Evolutionary conservation across 1,140 invertebrate species (phyloP), one percentile per base, ranked within the genome.

Genomic region (Pseudachorutes palmiensis): DNA sequence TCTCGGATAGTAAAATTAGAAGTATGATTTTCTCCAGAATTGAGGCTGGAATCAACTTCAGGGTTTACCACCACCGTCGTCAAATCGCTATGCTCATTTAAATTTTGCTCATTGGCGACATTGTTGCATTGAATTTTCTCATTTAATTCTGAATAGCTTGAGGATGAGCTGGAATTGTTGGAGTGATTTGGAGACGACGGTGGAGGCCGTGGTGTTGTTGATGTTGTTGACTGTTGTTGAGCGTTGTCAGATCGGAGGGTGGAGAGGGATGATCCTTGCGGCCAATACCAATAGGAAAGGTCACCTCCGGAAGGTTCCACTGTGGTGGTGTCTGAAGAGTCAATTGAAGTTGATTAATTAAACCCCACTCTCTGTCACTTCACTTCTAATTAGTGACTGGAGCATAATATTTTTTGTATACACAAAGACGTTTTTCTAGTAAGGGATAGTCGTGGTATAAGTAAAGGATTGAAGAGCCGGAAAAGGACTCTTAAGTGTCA

Each of bases 261-360:
- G 60, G 31, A 16, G 59, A 30, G 1, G 36, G 62, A 33, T 29
- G 63, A 62, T n/a, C n/a, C n/a, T 30, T 63, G 59, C 36, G 66
- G 55, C 64, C 67, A 66, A 45, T 69, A 69, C 70, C 70, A 72
- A 41, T 64, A 70, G 22, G 66, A 64, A 29, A 59, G 49, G 61
- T 63, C 62, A 41, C 51, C 58, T n/a, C 36, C 51, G 19, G 65
- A 58, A 19, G 62, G 58, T 66, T 72, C 71, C 71, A 72, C 71
- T 70, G 70, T 72, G 71, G 64, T 24, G n/a, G 48, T 19, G 58
- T 64, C n/a, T n/a, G n/a, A n/a, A 32, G 2, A 49, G n/a, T 32
- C 2, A 41, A 41, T 9, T 14, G 24, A 55, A 55, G 51, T 55
- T 5, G 24, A 55, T 55, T 55, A 26, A 26, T 26, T 14, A 55